Evolutionary conservation across 53 echinoderm and acorn worm genomes (phyloP), one percentile per base, ranked within the genome.

Genomic region (Astropecten irregularis): DNA sequence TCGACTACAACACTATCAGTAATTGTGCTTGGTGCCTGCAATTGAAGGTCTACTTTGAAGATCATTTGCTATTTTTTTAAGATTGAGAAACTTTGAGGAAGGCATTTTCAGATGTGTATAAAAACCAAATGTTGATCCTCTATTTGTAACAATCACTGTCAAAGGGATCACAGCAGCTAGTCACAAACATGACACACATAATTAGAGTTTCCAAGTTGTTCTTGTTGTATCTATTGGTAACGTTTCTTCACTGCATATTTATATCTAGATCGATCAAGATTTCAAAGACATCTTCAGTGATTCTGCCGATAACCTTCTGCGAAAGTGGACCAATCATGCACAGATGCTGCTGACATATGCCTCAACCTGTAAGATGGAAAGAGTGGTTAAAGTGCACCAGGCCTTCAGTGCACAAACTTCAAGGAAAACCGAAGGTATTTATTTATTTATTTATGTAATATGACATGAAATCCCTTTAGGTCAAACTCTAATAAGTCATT

Each of bases 231-330:
- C 26, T 15, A 27, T 33, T 32, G 28, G 15, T 30, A 6, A 27
- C 63, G 14, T 27, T 8, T 26, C 15, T 26, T 63, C 2, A 49
- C 14, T 49, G 49, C 15, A 49, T 42, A 42, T 11, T 11, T 8
- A 42, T 11, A 8, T 8, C 42, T 9, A 68, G 69, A 69, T 69
- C 30, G 69, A 69, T 69, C 69, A 69, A 26, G 69, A 69, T 69
- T 69, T 69, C 69, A 11, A 69, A 30, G 69, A 28, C 69, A 69
- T 48, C 11, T 69, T 26, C 49, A 49, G 25, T 0, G 48, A 69
- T 0, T 25, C 69, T 4, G 5, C 69, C 11, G 69, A 69, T 49
- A 26, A 28, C 49, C 5, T 69, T 9, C 26, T 69, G 31, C 28
- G 10, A 4, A 69, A 69, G 30, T 69, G 69, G 69, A 26, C 9